Evolutionary conservation across 2,797 vertebrate species (phyloP).

Genomic region (Chrysocyon brachyurus): DNA sequence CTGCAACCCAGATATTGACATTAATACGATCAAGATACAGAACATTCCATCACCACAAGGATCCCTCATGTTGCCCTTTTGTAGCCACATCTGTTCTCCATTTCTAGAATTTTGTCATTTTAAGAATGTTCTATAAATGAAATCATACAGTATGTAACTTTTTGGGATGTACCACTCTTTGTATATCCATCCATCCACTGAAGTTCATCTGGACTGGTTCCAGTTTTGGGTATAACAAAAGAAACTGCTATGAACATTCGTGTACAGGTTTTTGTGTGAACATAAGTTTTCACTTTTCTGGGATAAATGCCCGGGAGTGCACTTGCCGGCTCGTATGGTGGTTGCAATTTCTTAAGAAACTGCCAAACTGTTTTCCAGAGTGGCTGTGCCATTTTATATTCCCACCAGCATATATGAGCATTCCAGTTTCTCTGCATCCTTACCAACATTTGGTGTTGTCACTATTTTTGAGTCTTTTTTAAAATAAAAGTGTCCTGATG

Average conservation of each 20-base stretch:
- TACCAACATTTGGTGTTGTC: constrained; percentile 1
- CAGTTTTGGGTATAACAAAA: background rate
- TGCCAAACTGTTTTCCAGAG: constrained; percentile 34
- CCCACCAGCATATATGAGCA: background rate
- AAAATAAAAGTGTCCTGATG: background rate
- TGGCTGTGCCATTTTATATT: constrained; percentile 12
- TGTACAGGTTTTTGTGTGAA: background rate
- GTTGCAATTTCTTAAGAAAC: background rate
- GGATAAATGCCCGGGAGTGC: background rate
- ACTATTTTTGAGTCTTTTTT: constrained; percentile 22
- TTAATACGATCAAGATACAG: background rate
- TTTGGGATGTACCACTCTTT: background rate
- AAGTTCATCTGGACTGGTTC: background rate
- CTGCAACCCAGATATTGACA: background rate
- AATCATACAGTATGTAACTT: background rate
- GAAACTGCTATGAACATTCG: background rate
- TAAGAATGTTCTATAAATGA: background rate
- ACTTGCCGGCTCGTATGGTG: background rate
- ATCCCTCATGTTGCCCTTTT: constrained; percentile 1
- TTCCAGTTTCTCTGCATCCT: constrained; percentile 19
- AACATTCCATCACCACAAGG: background rate
- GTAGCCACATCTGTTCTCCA: background rate
- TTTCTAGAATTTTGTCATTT: constrained; percentile 61
- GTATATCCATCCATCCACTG: background rate
- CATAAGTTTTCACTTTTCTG: constrained; percentile 33